Percentiles rank a stretch among this genome's conserved stretches.
These are phyloP conservation scores for Aplysia californica DNA, from an alignment of 1,140 invertebrate species.

Conservation along the genomic window DNA sequence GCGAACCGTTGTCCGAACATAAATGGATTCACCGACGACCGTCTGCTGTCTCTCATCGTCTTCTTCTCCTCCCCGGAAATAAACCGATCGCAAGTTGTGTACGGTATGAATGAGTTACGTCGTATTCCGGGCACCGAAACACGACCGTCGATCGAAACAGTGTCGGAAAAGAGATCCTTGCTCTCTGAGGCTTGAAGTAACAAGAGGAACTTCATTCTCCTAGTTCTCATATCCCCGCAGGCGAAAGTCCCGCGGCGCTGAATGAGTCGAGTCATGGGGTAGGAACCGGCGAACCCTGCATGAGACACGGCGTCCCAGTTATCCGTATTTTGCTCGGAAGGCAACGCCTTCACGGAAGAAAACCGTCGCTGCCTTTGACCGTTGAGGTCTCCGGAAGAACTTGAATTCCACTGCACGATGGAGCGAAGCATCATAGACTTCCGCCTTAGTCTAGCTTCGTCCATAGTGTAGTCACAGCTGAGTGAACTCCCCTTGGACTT, in stretches of 20 bases:
- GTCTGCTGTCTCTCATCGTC: slow-evolving; percentile 9
- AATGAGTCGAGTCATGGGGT: slow-evolving; percentile 15
- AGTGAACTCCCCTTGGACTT: not conserved
- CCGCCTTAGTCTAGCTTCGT: slow-evolving; percentile 18
- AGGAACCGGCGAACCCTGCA: not conserved
- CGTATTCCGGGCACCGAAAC: not conserved
- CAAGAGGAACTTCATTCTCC: slow-evolving; percentile 26
- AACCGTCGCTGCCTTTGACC: slow-evolving; percentile 7
- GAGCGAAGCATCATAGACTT: slow-evolving; percentile 28
- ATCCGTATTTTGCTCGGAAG: not conserved
- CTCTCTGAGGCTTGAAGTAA: slow-evolving; percentile 22
- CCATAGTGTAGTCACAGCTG: slow-evolving; percentile 29
- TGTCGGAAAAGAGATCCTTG: not conserved
- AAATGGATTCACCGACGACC: slow-evolving; percentile 20
- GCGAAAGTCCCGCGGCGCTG: slow-evolving; percentile 23
- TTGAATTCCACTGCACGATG: slow-evolving; percentile 12
- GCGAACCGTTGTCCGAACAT: not conserved
- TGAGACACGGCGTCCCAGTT: slow-evolving; percentile 7
- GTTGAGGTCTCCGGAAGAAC: slow-evolving; percentile 12
- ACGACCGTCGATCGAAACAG: not conserved
- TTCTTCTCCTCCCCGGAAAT: slow-evolving; percentile 8
- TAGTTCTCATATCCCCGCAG: slow-evolving; percentile 23
- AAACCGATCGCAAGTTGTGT: slow-evolving; percentile 2
- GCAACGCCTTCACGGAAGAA: slow-evolving; percentile 19
- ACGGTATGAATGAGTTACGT: slow-evolving; percentile 18